Evolutionary conservation across 2,888 invertebrate genomes (phyloP), one percentile per base, ranked within the genome.

Genomic region (Diadegma fenestrale): DNA sequence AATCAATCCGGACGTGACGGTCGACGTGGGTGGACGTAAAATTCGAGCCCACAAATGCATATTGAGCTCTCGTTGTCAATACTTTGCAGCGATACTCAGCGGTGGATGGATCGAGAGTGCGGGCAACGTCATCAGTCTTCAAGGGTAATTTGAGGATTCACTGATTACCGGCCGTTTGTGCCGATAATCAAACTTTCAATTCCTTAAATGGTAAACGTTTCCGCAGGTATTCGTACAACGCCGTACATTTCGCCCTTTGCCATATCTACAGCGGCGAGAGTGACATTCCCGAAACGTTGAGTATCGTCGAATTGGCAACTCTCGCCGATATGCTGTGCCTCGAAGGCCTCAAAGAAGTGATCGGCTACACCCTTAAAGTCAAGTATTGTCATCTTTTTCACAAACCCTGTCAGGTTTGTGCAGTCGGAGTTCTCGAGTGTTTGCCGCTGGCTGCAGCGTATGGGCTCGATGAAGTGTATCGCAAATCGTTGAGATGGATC

Each of bases 351-450:
- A 98, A 98, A 92, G 98, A 99, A 94, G 97, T 98, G 2, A 98
- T 98, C 0, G 97, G 97, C 91, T 97, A 98, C 90, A 97, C 97
- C 0, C 94, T 99, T 45, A 97, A 97, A 94, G 96, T 96, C 26
- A 97, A 97, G 93, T 98, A 98, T 93, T 99, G 99, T 92, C 99
- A 99, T 94, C 97, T 98, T 93, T 99, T 99, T 93, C 99, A 99
- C 92, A 97, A 97, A 97, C 99, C 99, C 0, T 99, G 99, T 93
- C 95, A 97, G 66, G 96, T 97, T 45, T 99, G 99, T 94, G 96
- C 97, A 22, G 96, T 97, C 66, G 98, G 98, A 6, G 97, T 98
- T 2, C 94, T 98, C 48, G 98, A 99, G 93, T 98, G 98, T 86
- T 95, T 99, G 89, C 97, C 98, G 0, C 94, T 99, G 61, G 96